Percentiles rank a stretch among this genome's conserved stretches.
phyloP scores from a whole-genome alignment of 2,797 vertebrate species.

The Neomorphus geoffroyi region DNA sequence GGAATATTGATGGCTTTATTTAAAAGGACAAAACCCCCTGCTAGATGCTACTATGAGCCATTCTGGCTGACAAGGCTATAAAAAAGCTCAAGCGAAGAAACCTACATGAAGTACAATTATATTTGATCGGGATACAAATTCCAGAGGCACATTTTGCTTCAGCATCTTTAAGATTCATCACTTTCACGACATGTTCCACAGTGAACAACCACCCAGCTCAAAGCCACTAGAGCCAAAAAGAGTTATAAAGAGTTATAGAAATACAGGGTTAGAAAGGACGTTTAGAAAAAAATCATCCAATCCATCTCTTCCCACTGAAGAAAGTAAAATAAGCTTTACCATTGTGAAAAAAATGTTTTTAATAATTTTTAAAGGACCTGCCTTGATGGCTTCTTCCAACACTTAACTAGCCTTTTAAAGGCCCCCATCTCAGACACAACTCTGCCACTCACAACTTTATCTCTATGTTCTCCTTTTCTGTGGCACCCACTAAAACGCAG shows the following conservation, averaged over 20 bases:
- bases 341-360: neutral
- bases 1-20: neutral
- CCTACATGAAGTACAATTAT: neutral
- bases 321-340: neutral
- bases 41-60: neutral
- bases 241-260: neutral
- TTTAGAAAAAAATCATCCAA: neutral
- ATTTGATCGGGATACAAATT: neutral
- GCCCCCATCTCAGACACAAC: conserved; percentile 4
- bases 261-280: neutral
- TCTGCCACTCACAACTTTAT: conserved; percentile 15
- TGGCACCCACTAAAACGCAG: neutral
- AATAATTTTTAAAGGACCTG: conserved; percentile 10
- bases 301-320: neutral
- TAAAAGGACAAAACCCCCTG: neutral
- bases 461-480: neutral
- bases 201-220: neutral
- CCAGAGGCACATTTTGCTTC: neutral
- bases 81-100: neutral
- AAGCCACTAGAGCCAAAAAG: neutral
- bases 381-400: neutral
- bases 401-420: neutral
- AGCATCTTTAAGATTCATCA: neutral
- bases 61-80: neutral
- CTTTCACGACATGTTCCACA: neutral